Conservation (phyloP, 1,140 invertebrate genomes). For the Calliopsis andreniformis region DNA sequence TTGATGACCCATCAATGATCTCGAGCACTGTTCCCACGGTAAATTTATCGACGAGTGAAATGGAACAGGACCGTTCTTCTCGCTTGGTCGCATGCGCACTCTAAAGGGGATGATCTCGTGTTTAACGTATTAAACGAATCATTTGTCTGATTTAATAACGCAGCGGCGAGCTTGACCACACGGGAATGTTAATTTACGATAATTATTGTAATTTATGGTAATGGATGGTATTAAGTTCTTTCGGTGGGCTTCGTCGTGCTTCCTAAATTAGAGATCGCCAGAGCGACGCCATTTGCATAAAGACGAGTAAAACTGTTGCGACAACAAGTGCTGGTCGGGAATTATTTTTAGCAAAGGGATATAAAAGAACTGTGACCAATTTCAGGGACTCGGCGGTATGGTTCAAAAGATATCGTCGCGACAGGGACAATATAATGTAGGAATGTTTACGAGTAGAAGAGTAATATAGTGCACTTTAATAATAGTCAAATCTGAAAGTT, state of each 20-base stretch:
- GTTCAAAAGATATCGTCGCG: too few species aligned
- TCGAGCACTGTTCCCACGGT: not conserved
- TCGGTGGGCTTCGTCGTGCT: not conserved
- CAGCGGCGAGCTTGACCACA: not conserved
- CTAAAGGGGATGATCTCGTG: constrained; percentile 7
- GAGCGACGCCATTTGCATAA: constrained; percentile 24
- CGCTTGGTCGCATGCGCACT: too few species aligned
- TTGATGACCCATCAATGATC: constrained; percentile 4
- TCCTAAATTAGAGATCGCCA: constrained; percentile 17
- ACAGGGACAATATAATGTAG: too few species aligned
- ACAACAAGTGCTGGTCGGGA: not conserved
- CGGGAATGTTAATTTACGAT: constrained; percentile 32
- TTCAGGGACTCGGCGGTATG: too few species aligned
- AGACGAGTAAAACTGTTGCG: not conserved
- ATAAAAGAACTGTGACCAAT: not conserved
- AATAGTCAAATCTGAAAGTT: too few species aligned
- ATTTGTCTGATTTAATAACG: constrained; percentile 45
- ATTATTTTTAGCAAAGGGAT: constrained; percentile 10
- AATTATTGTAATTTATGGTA: constrained; percentile 45
- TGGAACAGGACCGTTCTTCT: too few species aligned
- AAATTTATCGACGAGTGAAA: not conserved
- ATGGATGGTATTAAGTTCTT: constrained; percentile 24
- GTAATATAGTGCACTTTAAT: too few species aligned
- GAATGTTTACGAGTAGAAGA: too few species aligned
- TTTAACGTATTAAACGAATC: constrained; percentile 22